A percentile compares a stretch with the other conserved stretches of the same genome.
Conservation (phyloP, 2,113 vertebrate species). For the Sisor rabdophorus region DNA sequence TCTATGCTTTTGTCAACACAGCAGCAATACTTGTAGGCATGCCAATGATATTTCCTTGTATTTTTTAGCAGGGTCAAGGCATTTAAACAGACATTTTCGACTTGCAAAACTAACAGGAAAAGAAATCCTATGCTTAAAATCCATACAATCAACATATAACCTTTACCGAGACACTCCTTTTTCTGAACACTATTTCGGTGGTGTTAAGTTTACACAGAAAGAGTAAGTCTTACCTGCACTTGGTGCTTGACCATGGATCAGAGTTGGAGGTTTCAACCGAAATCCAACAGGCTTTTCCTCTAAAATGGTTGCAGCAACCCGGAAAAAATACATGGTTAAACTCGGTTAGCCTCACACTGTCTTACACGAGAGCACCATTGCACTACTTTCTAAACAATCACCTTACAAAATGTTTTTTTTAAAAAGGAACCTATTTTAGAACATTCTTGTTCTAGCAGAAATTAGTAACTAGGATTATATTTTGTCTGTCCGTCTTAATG, state of each 20-base stretch:
- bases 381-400: slow-evolving; percentile 6
- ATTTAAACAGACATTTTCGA: background rate
- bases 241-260: slow-evolving; percentile 95
- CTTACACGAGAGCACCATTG: background rate
- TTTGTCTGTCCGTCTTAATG: background rate
- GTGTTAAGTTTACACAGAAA: slow-evolving; percentile 14
- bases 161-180: background rate
- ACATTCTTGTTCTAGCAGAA: slow-evolving; percentile 20
- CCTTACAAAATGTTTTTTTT: background rate
- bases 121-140: background rate
- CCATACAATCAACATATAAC: background rate
- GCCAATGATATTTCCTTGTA: background rate
- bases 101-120: background rate
- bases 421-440: slow-evolving; percentile 8
- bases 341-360: background rate
- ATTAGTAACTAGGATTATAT: slow-evolving; percentile 5
- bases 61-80: background rate
- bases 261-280: slow-evolving; percentile 91
- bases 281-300: slow-evolving; percentile 95
- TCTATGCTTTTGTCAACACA: too few species aligned
- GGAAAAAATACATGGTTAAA: slow-evolving; percentile 12
- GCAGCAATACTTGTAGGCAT: background rate
- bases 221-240: slow-evolving; percentile 82
- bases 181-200: background rate
- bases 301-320: slow-evolving; percentile 57